Base-by-base conservation (phyloP, 2,888 invertebrate species). In the Andrena bicolor region DNA sequence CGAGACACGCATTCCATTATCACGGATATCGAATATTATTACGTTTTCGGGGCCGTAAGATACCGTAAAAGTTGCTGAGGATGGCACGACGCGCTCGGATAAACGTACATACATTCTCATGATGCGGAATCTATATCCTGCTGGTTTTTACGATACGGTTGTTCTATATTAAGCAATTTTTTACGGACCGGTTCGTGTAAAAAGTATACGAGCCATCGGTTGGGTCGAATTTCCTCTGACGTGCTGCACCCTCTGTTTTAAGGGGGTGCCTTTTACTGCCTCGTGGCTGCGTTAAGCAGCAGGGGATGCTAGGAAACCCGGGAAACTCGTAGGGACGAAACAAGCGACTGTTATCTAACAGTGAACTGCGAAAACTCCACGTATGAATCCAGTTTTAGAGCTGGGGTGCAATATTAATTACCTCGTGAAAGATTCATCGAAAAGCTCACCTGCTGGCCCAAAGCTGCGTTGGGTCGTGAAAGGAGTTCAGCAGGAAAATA, bases 91-190 rank as follows among this genome's bases (percentile, higher is more conserved):
- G 41, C 53, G 23, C 56, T 20, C 56, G 56, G 56, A 20, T 23
- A 56, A 4, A 20, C 1, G 23, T 32, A 13, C 23, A 13, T 1
- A 56, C 51, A 4, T 66, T 20, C 66, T 28, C 58, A 30, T 35
- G 30, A 66, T 48, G 53, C 48, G 23, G 48, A 58, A 66, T 74
- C 66, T 56, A 74, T 74, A 51, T 60, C 23, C 30, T 48, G 58
- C 10, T 4, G 66, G 26, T 53, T 73, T 73, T 65, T 64, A 64
- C 53, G 73, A 35, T 23, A 35, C 41, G 35, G 64, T n/a, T 35
- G 41, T 64, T 53, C 32, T 64, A 41, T 73, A 73, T 64, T 73
- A 73, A 73, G 56, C 64, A 73, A 63, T 73, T 64, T 73, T 73
- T 73, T 72, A 73, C 64, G 73, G n/a, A 6, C 56, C 51, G 30